Evolutionary conservation across 1,140 invertebrate genomes (phyloP).

Genomic region (Drosophila arizonae): DNA sequence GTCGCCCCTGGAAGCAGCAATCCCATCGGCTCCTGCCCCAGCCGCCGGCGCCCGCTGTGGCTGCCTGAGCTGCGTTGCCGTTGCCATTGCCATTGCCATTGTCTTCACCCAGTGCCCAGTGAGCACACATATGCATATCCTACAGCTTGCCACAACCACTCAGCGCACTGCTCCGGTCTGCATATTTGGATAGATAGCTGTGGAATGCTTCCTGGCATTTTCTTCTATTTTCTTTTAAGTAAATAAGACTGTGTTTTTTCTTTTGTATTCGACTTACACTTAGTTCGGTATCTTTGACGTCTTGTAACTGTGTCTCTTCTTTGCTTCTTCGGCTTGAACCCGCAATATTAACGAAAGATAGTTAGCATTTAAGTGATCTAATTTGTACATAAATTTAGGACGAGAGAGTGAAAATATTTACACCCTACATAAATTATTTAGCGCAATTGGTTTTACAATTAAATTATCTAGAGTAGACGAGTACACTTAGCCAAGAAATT

Average conservation of each 20-base stretch:
- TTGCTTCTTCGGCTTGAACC: conserved; percentile 15
- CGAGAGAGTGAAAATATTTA: conserved; percentile 35
- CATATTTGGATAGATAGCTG: conserved; percentile 1
- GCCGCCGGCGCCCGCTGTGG: conserved; percentile 26
- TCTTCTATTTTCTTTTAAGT: conserved; percentile 42
- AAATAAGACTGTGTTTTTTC: conserved; percentile 78
- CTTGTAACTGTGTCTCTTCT: conserved; percentile 4
- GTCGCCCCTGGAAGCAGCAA: conserved; percentile 78
- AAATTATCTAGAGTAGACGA: conserved; percentile 50
- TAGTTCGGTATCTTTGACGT: conserved; percentile 40
- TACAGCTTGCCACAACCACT: conserved; percentile 38
- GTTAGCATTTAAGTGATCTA: conserved; percentile 57
- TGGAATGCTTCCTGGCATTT: conserved; percentile 27
- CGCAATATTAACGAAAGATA: conserved; percentile 27
- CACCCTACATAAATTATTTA: conserved; percentile 70
- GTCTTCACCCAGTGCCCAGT: conserved; percentile 25
- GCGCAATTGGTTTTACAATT: conserved; percentile 70
- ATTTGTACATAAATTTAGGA: conserved; percentile 68
- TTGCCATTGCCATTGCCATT: neutral
- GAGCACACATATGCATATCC: conserved; percentile 64
- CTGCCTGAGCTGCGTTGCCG: conserved; percentile 17
- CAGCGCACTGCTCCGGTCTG: conserved; percentile 5
- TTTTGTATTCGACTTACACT: conserved; percentile 64
- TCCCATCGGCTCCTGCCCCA: conserved; percentile 42
- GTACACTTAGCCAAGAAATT: conserved; percentile 55